phyloP scores from a whole-genome alignment of 2,888 invertebrate species.

The Alviniconcha strummeri region DNA sequence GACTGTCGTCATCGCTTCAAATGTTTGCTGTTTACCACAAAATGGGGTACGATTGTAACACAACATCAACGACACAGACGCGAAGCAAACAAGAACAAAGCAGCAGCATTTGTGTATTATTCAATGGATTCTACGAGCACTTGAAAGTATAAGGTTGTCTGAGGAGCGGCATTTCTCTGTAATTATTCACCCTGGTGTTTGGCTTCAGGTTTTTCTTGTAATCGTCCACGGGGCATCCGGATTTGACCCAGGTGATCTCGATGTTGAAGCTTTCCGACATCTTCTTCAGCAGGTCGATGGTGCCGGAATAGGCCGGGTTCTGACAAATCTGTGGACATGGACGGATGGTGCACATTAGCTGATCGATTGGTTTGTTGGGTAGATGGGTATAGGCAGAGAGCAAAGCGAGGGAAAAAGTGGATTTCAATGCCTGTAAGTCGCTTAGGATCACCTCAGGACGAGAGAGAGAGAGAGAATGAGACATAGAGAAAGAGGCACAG shows the following conservation, averaged over 20 bases:
- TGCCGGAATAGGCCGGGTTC: slow-evolving; percentile 67
- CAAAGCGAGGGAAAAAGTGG: too few species aligned
- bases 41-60: too few species aligned
- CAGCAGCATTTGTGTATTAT: background rate
- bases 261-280: slow-evolving; percentile 64
- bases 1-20: too few species aligned
- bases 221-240: slow-evolving; percentile 55
- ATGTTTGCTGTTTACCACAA: too few species aligned
- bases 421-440: too few species aligned
- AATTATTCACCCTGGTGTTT: slow-evolving; percentile 67
- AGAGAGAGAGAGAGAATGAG: too few species aligned
- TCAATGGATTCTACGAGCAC: background rate
- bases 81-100: background rate
- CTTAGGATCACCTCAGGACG: too few species aligned
- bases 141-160: background rate
- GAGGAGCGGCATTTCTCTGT: background rate
- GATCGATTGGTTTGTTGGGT: background rate
- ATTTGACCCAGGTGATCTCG: slow-evolving; percentile 56
- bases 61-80: background rate
- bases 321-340: slow-evolving; percentile 55
- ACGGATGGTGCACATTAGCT: background rate
- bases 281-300: slow-evolving; percentile 61
- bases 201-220: slow-evolving; percentile 61
- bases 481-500: too few species aligned
- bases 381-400: background rate